Percentiles rank a stretch among this genome's conserved stretches.
Conservation (phyloP, 2,797 vertebrate genomes). For the Odontamblyopus rebecca region DNA sequence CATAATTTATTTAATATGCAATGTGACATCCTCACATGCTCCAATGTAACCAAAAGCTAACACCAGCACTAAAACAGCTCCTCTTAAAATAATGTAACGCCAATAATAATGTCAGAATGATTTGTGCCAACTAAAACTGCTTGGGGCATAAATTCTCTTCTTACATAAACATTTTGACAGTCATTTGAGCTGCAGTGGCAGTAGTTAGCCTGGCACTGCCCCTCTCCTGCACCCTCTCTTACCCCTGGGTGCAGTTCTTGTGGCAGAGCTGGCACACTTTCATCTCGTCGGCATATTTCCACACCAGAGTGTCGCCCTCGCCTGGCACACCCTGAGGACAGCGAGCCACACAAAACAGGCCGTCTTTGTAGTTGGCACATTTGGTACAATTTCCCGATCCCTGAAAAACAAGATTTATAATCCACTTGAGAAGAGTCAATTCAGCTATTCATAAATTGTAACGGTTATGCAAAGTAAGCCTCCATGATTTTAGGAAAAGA, state of each 20-base stretch:
- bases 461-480: background rate
- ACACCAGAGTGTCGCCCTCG: constrained; percentile 84
- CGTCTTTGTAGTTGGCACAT: constrained; percentile 89
- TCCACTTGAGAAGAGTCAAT: constrained; percentile 10
- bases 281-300: constrained; percentile 86
- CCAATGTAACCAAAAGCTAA: constrained; percentile 2
- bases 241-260: constrained; percentile 91
- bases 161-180: constrained; percentile 21
- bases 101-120: constrained; percentile 22
- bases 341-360: constrained; percentile 87
- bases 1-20: background rate
- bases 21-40: background rate
- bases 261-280: constrained; percentile 89
- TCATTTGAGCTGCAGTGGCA: constrained; percentile 19
- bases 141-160: constrained; percentile 15
- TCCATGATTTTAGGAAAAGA: background rate
- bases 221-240: constrained; percentile 23
- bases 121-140: constrained; percentile 14
- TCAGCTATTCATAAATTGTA: constrained; percentile 1
- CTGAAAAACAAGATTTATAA: constrained; percentile 68
- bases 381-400: constrained; percentile 84
- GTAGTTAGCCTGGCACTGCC: constrained; percentile 14
- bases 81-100: constrained; percentile 3
- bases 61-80: background rate
- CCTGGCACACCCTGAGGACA: constrained; percentile 88